Conservation (phyloP, 2,888 invertebrate genomes). For the Pollenia griseotomentosa region DNA sequence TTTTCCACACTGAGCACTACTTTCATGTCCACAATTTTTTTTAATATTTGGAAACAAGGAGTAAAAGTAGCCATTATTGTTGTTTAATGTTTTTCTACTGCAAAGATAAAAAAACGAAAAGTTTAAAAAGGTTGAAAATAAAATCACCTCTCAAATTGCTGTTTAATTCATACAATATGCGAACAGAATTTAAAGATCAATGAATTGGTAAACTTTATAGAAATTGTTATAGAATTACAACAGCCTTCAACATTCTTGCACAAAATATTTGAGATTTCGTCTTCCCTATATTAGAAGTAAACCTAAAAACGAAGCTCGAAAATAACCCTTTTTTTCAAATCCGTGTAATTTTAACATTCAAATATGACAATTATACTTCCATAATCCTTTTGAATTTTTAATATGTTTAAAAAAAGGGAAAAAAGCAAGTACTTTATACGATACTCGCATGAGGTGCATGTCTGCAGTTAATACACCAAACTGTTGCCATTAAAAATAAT, state of each 20-base stretch:
- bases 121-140: conserved; percentile 36
- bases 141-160: conserved; percentile 37
- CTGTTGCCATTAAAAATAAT: conserved; percentile 34
- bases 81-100: conserved; percentile 42
- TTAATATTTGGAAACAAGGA: conserved; percentile 42
- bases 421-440: too few species aligned
- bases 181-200: conserved; percentile 41
- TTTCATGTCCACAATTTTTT: conserved; percentile 44
- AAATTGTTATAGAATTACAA: background rate
- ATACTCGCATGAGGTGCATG: too few species aligned
- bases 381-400: too few species aligned
- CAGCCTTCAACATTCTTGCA: background rate
- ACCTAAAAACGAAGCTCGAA: too few species aligned
- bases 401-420: too few species aligned
- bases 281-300: too few species aligned
- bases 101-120: background rate
- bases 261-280: too few species aligned
- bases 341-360: too few species aligned
- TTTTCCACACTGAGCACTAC: conserved; percentile 44
- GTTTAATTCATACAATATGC: conserved; percentile 41
- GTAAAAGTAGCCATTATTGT: conserved; percentile 50
- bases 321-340: too few species aligned
- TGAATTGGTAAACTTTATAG: conserved; percentile 31
- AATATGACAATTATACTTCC: too few species aligned
- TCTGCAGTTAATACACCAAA: background rate